Conservation (phyloP, 2,888 invertebrate species). For the Agrochola lota region DNA sequence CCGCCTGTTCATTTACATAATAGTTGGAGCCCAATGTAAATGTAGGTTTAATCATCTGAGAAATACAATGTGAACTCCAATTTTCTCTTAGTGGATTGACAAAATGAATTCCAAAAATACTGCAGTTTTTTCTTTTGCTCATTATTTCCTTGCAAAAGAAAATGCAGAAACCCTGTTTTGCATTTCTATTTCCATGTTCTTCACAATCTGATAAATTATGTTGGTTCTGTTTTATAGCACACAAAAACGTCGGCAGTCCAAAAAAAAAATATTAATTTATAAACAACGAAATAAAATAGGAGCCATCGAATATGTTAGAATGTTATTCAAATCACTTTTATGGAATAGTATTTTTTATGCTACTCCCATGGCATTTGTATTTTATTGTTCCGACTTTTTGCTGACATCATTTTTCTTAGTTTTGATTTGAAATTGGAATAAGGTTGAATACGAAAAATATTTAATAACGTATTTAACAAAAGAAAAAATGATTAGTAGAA, state of each 20-base stretch:
- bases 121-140: background rate
- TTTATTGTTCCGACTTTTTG: background rate
- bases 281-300: slow-evolving; percentile 18
- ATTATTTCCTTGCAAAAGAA: slow-evolving; percentile 18
- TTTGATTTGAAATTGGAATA: background rate
- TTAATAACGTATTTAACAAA: no score
- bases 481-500: background rate
- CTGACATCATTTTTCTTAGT: background rate
- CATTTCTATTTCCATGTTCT: slow-evolving; percentile 21
- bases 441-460: background rate
- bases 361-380: slow-evolving; percentile 16
- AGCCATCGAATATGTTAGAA: slow-evolving; percentile 9
- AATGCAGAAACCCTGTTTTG: slow-evolving; percentile 11
- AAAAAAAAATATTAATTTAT: slow-evolving; percentile 1
- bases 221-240: slow-evolving; percentile 4
- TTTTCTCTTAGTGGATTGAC: slow-evolving; percentile 5
- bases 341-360: slow-evolving; percentile 25
- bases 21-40: slow-evolving; percentile 59
- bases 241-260: background rate
- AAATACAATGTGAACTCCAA: slow-evolving; percentile 41
- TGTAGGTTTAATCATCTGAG: slow-evolving; percentile 52
- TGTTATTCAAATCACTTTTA: slow-evolving; percentile 54
- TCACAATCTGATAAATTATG: slow-evolving; percentile 3
- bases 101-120: background rate
- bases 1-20: slow-evolving; percentile 56